Evolutionary conservation across 2,113 vertebrate genomes (phyloP), one percentile per base, ranked within the genome.

Genomic region (rabbit (Oryctolagus cuniculus)): DNA sequence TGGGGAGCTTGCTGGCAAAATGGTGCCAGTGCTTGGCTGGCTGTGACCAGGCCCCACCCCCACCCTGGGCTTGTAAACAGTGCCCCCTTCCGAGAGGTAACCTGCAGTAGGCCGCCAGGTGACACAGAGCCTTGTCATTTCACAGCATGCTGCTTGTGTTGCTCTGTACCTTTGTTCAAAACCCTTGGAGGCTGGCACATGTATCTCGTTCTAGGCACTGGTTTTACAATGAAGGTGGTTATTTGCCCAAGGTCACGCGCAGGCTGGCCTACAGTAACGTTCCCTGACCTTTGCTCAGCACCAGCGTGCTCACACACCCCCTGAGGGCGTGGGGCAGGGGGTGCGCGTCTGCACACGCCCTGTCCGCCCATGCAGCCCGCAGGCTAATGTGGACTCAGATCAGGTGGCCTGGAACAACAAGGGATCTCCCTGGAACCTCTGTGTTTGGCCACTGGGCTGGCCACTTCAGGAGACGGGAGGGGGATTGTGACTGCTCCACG

Each of bases 11-110:
- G 78, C 86, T 86, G 78, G 87, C 85, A 83, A 95, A 94, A 95
- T 63, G 55, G 38, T 89, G 80, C 94, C 81, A 74, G 44, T 95
- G 64, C 89, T 82, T 69, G 12, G n/a, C 44, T 15, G n/a, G n/a
- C 77, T 73, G 49, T 86, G 29, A 70, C 79, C 67, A 8, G 89
- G 38, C 93, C 67, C 79, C 83, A 93, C 82, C 86, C 88, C 93
- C 94, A 93, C 64, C 79, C 75, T 25, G 81, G 64, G 51, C 96
- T 92, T 96, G 91, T 95, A 89, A 93, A 96, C 82, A 93, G 90
- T 96, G 92, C 89, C 90, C 92, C 69, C 88, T 96, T 95, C 87
- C 67, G 85, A 97, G 88, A 83, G 94, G 87, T 88, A 91, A 86
- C 90, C 95, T 92, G 93, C 87, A 69, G 63, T 49, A 90, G 90